Evolutionary conservation across 1,140 invertebrate genomes (phyloP).

Genomic region (Zaprionus kolodkinae): DNA sequence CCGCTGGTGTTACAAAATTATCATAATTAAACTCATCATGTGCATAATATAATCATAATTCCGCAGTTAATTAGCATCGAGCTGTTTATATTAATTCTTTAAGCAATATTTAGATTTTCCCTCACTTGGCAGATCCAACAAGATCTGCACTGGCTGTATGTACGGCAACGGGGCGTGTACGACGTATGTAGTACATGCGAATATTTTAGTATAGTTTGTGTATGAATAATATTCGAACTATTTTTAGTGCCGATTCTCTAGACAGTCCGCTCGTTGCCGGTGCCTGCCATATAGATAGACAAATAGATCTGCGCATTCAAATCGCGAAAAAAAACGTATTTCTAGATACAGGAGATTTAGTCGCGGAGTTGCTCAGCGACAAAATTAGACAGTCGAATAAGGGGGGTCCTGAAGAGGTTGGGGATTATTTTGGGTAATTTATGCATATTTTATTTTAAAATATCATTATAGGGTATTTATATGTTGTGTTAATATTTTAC

Average conservation of each 20-base stretch:
- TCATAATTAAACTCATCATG: neutral
- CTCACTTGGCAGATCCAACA: too few relatives aligned
- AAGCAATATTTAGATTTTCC: too few relatives aligned
- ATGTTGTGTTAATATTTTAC: neutral
- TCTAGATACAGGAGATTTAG: neutral
- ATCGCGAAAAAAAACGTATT: constrained; percentile 22
- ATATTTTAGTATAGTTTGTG: constrained; percentile 51
- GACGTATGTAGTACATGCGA: constrained; percentile 22
- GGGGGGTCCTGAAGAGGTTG: neutral
- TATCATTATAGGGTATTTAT: neutral
- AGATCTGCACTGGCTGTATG: neutral
- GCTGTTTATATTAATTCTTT: constrained; percentile 15
- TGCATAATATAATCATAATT: constrained; percentile 32
- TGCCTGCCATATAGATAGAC: constrained; percentile 8
- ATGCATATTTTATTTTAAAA: neutral
- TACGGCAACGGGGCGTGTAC: neutral
- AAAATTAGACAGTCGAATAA: neutral
- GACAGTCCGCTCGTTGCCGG: constrained; percentile 37
- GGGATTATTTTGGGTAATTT: neutral
- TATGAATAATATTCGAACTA: constrained; percentile 78
- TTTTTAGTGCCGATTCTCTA: constrained; percentile 68
- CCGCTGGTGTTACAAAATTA: neutral
- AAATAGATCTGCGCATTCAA: constrained; percentile 11
- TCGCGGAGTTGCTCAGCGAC: constrained; percentile 2
- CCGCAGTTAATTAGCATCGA: constrained; percentile 30